phyloP scores from a whole-genome alignment of 2,888 invertebrate genomes.

The Mylabris sibirica region DNA sequence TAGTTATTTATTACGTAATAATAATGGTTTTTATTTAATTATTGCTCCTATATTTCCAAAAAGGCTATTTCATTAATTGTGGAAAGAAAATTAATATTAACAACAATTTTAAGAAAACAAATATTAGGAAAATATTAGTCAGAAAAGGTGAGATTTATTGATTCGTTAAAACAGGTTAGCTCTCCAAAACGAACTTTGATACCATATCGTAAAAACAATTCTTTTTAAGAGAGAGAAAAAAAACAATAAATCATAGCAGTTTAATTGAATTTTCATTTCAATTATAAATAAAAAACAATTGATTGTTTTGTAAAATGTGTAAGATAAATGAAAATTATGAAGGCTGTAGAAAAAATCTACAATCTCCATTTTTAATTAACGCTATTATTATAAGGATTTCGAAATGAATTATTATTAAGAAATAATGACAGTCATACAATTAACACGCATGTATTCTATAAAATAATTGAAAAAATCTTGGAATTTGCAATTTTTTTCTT shows the following conservation, averaged over 20 bases:
- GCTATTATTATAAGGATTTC: too few species aligned
- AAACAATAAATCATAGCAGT: background rate
- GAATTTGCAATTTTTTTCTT: too few species aligned
- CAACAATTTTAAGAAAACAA: background rate
- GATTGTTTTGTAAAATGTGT: background rate
- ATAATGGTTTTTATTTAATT: background rate
- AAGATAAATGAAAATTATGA: background rate
- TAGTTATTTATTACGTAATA: background rate
- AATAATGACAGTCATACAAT: background rate
- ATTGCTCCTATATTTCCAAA: slow-evolving; percentile 8
- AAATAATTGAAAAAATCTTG: too few species aligned
- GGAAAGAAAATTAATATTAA: too few species aligned
- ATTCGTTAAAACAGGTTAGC: too few species aligned
- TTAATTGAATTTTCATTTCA: background rate
- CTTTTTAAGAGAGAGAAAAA: background rate
- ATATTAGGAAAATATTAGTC: background rate
- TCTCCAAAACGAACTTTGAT: background rate
- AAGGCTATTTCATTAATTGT: slow-evolving; percentile 1
- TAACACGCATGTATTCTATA: background rate
- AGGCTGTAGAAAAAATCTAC: background rate
- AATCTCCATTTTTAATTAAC: background rate
- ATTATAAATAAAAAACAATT: background rate
- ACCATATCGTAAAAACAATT: too few species aligned
- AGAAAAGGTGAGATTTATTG: background rate
- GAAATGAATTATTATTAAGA: background rate